These are phyloP conservation scores for Lordiphosa stackelbergi DNA, from an alignment of 1,140 invertebrate species.

Conservation along the genomic window DNA sequence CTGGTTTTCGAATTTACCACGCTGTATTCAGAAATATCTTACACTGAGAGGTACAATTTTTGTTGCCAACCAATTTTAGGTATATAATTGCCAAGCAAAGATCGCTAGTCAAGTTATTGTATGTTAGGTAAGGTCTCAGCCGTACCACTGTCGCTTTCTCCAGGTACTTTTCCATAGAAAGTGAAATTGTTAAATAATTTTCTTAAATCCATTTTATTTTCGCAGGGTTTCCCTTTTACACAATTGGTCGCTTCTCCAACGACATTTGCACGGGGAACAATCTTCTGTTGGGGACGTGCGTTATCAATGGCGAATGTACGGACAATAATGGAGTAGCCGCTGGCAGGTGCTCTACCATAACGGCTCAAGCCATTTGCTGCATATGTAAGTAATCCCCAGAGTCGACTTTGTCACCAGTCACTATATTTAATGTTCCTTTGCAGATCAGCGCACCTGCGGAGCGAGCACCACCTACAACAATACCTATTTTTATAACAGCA, in stretches of 20 bases:
- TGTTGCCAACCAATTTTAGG: too few species aligned
- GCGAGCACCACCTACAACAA: constrained; percentile 85
- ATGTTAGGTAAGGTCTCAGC: too few species aligned
- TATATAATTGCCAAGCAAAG: too few species aligned
- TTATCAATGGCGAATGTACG: constrained; percentile 85
- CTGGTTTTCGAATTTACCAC: too few species aligned
- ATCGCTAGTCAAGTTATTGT: too few species aligned
- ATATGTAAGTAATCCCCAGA: constrained; percentile 81
- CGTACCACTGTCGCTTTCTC: too few species aligned
- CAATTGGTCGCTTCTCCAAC: constrained; percentile 85
- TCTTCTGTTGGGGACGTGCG: constrained; percentile 85
- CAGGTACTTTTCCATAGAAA: too few species aligned
- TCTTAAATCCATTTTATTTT: constrained; percentile 3
- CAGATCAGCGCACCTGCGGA: constrained; percentile 85
- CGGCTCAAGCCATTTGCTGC: constrained; percentile 85
- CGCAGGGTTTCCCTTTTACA: constrained; percentile 82
- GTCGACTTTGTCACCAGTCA: too few species aligned
- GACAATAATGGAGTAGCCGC: constrained; percentile 83
- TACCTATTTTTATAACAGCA: constrained; percentile 88
- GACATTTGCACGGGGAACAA: constrained; percentile 81
- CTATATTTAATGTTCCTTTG: neutral
- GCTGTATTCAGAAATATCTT: too few species aligned
- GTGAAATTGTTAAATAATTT: neutral
- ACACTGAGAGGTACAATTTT: too few species aligned
- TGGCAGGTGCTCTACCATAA: constrained; percentile 83